Percentiles rank a stretch among this genome's conserved stretches.
Conservation (phyloP, 2,888 invertebrate genomes). For the Cinara cedri region DNA sequence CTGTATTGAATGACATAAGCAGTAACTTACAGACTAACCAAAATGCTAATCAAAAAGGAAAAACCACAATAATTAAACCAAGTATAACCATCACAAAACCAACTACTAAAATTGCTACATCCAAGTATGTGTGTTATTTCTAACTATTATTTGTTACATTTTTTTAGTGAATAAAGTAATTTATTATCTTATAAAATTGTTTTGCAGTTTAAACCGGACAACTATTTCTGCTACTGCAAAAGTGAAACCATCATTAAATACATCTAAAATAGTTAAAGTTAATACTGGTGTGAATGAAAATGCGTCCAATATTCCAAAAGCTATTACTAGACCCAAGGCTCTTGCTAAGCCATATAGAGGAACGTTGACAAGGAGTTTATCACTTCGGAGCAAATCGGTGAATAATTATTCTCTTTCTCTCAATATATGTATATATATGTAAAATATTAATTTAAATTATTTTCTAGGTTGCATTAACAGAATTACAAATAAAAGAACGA, state of each 20-base stretch:
- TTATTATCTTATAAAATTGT: constrained; percentile 1
- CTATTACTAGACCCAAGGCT: constrained; percentile 7
- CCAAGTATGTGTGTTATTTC: constrained; percentile 23
- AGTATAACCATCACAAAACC: constrained; percentile 22
- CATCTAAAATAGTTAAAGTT: constrained; percentile 31
- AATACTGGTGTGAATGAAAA: constrained; percentile 39
- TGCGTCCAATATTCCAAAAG: constrained; percentile 44
- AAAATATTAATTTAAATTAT: neutral
- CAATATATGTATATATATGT: neutral
- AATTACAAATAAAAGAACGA: constrained; percentile 33
- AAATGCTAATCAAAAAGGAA: constrained; percentile 48
- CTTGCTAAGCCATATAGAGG: constrained; percentile 16
- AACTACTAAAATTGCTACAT: constrained; percentile 2
- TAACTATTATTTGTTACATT: neutral
- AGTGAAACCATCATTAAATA: constrained; percentile 16
- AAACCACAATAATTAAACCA: constrained; percentile 22
- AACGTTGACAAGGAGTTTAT: constrained; percentile 35
- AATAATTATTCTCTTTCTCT: neutral
- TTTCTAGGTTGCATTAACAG: constrained; percentile 26
- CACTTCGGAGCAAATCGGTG: constrained; percentile 40
- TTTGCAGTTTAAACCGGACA: constrained; percentile 30
- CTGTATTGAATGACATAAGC: constrained; percentile 47
- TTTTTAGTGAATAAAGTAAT: neutral
- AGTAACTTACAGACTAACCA: constrained; percentile 41
- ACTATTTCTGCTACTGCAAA: constrained; percentile 10